Percentiles rank a stretch among this genome's conserved stretches.
Evolutionary conservation across 2,113 vertebrate genomes (phyloP).

Genomic region (Pollachius pollachius): DNA sequence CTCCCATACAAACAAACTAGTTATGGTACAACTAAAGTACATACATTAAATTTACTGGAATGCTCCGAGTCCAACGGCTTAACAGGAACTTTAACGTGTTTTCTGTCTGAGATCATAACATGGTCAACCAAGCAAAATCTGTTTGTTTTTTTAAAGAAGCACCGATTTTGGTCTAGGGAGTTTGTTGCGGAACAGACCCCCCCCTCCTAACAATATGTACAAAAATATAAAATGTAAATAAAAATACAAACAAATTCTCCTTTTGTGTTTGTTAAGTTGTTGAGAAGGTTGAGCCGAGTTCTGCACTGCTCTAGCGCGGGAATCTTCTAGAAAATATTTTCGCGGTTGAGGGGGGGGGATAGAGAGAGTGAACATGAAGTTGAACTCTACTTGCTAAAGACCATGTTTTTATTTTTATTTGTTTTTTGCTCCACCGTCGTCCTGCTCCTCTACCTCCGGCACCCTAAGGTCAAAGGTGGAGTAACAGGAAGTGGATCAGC

Average conservation of each 20-base stretch:
- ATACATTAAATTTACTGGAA: conserved; percentile 95
- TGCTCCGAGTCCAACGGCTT: conserved; percentile 84
- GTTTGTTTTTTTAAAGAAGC: conserved; percentile 73
- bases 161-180: conserved; percentile 86
- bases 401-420: conserved; percentile 72
- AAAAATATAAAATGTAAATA: conserved; percentile 99
- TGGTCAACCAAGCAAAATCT: conserved; percentile 91
- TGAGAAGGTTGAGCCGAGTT: conserved; percentile 79
- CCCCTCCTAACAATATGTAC: conserved; percentile 89
- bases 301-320: conserved; percentile 66
- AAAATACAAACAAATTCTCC: conserved; percentile 99
- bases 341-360: conserved; percentile 46
- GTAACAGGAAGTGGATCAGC: conserved; percentile 64
- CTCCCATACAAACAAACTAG: conserved; percentile 77
- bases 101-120: conserved; percentile 82
- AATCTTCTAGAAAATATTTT: conserved; percentile 70
- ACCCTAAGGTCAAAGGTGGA: conserved; percentile 53
- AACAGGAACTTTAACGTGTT: conserved; percentile 76
- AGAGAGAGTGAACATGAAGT: conserved; percentile 43
- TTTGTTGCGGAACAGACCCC: conserved; percentile 79
- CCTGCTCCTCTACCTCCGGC: conserved; percentile 59
- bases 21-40: conserved; percentile 82
- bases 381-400: conserved; percentile 82
- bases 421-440: conserved; percentile 53
- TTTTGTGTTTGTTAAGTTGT: conserved; percentile 78